Evolutionary conservation across 1,140 invertebrate species (phyloP), one percentile per base, ranked within the genome.

Genomic region (Zaprionus capensis): DNA sequence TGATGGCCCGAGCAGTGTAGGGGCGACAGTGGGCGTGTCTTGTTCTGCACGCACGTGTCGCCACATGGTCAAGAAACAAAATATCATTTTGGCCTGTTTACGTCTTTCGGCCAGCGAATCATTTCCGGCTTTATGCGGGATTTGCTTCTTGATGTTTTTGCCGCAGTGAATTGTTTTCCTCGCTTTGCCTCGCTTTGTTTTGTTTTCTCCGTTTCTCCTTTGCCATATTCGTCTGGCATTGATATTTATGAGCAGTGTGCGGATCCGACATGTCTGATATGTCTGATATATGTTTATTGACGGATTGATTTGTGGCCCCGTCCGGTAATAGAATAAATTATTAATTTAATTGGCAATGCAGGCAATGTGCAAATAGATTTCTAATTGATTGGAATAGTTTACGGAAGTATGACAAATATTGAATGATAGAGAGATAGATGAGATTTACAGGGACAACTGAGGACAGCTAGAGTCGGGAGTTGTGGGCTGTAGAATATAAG

Each of bases 11-110:
- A 12, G 15, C 20, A 38, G 63, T 5, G 51, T 15, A 38, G 56
- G 26, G 12, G 14, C 31, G 20, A 11, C 9, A 22, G 46, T 49
- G 46, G 51, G 36, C 46, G 57, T 74, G 46, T 15, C 46, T 22
- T 14, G 17, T 53, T 57, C 41, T 41, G 61, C 20, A 17, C 55
- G 55, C 63, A 71, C 67, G 49, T 76, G 63, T 76, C 53, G 24
- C 71, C 51, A 64, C 51, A 58, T 41, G 36, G 56, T 49, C 57
- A 61, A 68, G 53, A 12, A 58, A 58, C 22, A 53, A 28, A 62
- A 68, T 70, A 59, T 63, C 58, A 79, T 82, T 82, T 67, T 34
- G 22, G 49, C 26, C 71, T 34, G 24, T 67, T 70, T 51, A 66
- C 49, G 51, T 55, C 34, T 22, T 24, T 34, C 22, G 65, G 38